A percentile compares a stretch with the other conserved stretches of the same genome.
These are phyloP conservation scores for Hipparchia semele DNA, from an alignment of 2,888 invertebrate genomes.

Conservation along the genomic window DNA sequence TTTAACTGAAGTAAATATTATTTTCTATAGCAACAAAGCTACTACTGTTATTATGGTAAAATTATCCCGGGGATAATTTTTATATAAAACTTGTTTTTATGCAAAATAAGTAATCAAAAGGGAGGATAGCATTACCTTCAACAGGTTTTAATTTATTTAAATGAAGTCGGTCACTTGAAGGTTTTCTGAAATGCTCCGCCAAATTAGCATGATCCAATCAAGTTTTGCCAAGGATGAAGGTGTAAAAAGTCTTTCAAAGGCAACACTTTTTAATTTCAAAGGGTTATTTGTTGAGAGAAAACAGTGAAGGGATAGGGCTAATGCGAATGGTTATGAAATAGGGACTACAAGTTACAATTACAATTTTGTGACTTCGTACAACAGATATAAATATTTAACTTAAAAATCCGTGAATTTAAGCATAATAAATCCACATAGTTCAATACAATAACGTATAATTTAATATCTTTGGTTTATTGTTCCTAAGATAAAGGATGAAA, in stretches of 20 bases:
- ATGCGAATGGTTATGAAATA: background rate
- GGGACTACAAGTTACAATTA: background rate
- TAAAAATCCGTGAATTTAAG: too few relatives aligned
- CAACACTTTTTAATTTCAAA: slow-evolving; percentile 11
- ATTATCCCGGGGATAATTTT: background rate
- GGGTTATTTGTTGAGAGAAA: background rate
- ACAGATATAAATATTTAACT: too few relatives aligned
- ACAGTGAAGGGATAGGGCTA: background rate
- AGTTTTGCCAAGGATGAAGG: slow-evolving; percentile 3
- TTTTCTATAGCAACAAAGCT: too few relatives aligned
- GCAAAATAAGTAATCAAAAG: background rate
- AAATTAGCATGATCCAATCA: slow-evolving; percentile 5
- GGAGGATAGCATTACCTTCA: background rate
- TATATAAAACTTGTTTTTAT: slow-evolving; percentile 1
- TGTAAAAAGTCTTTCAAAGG: slow-evolving; percentile 17
- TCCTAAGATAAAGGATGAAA: too few relatives aligned
- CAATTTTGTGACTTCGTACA: too few relatives aligned
- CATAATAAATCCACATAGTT: too few relatives aligned
- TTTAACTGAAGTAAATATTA: too few relatives aligned
- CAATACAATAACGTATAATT: too few relatives aligned
- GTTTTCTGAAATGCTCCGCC: background rate
- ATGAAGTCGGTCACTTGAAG: slow-evolving; percentile 1
- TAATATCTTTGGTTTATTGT: too few relatives aligned
- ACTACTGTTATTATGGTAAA: background rate
- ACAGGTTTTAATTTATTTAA: slow-evolving; percentile 6